Conservation (phyloP, 2,888 invertebrate genomes). For the Actias luna region DNA sequence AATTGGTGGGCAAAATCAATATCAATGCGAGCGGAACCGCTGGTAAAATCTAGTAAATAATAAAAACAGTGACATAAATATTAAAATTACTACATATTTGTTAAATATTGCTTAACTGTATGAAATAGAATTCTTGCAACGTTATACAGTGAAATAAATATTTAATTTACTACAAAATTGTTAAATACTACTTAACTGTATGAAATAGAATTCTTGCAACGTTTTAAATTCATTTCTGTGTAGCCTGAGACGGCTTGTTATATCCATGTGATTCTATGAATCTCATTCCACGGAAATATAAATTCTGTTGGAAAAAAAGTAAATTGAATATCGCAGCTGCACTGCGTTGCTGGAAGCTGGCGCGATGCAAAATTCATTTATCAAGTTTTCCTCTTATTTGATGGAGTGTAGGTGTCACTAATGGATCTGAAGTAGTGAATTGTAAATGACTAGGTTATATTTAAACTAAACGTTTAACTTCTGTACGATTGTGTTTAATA, state of each 20-base stretch:
- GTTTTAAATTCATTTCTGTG: background rate
- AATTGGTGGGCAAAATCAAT: no score
- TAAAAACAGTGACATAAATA: no score
- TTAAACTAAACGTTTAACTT: background rate
- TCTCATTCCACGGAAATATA: constrained; percentile 30
- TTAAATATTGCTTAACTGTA: background rate
- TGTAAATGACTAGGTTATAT: constrained; percentile 16
- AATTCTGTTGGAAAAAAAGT: constrained; percentile 45
- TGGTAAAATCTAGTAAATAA: no score
- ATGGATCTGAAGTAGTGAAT: constrained; percentile 40
- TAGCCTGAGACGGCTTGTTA: background rate
- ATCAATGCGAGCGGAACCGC: no score
- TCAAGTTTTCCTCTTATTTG: constrained; percentile 39
- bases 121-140: background rate
- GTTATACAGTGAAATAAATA: no score
- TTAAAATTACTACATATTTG: no score
- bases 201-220: background rate
- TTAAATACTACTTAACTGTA: background rate
- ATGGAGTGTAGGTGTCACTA: constrained; percentile 44
- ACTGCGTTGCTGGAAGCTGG: constrained; percentile 24
- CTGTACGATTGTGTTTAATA: no score
- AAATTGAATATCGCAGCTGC: constrained; percentile 36
- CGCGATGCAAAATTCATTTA: constrained; percentile 54
- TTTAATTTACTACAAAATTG: no score
- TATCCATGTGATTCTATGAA: constrained; percentile 17